Conservation (phyloP, 1,140 invertebrate species). For the Drosophila micromelanica region DNA sequence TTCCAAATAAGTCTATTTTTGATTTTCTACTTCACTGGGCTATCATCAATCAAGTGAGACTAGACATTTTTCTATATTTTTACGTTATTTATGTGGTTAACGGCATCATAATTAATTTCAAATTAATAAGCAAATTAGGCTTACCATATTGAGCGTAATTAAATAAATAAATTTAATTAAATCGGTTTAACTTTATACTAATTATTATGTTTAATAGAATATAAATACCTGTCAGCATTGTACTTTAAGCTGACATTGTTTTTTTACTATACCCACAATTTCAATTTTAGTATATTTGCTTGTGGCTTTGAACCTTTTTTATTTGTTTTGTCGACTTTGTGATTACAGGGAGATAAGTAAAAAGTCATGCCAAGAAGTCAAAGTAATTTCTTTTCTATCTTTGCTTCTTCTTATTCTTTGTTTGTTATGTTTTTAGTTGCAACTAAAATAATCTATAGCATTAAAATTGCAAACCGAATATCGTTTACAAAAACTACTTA, state of each 20-base stretch:
- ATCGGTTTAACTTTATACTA: background rate
- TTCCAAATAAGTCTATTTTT: constrained; percentile 35
- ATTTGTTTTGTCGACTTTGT: too few relatives aligned
- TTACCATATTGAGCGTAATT: too few relatives aligned
- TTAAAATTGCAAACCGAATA: too few relatives aligned
- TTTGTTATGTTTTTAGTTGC: too few relatives aligned
- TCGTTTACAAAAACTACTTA: too few relatives aligned
- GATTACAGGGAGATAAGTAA: background rate
- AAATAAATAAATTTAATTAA: background rate
- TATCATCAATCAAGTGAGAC: background rate
- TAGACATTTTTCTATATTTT: background rate
- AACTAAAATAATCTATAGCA: too few relatives aligned
- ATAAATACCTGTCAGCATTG: background rate
- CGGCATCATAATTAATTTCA: background rate
- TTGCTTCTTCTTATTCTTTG: too few relatives aligned
- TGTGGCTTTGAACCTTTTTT: too few relatives aligned
- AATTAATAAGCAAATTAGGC: background rate
- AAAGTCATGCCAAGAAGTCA: background rate
- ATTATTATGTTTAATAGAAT: background rate
- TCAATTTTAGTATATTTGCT: background rate
- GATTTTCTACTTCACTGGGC: background rate
- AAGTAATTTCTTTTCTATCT: too few relatives aligned
- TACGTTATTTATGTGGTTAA: background rate
- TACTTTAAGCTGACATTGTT: background rate
- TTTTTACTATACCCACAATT: background rate